These are phyloP conservation scores for Albula glossodonta DNA, from an alignment of 2,113 vertebrate species.

Conservation along the genomic window DNA sequence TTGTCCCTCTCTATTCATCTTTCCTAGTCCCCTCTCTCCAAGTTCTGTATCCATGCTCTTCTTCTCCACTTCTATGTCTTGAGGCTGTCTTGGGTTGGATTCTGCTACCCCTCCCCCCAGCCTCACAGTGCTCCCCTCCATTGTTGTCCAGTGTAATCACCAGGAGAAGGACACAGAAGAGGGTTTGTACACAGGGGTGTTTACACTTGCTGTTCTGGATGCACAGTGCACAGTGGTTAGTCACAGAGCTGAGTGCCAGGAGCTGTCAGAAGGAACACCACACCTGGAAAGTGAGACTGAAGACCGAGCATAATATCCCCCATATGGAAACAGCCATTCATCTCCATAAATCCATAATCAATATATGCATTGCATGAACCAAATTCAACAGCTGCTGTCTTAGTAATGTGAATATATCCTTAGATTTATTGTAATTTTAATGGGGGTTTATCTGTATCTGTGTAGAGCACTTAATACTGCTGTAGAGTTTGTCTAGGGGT, in stretches of 20 bases:
- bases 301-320: not conserved
- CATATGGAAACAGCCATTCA: not conserved
- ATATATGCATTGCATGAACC: not conserved
- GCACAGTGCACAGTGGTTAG: not conserved
- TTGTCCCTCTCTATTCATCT: not conserved
- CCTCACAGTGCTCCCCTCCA: not conserved
- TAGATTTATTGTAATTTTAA: not conserved
- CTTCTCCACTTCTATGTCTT: not conserved
- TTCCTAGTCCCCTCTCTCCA: not conserved
- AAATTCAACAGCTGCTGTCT: not conserved
- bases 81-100: slow-evolving; percentile 5
- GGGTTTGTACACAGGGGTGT: not conserved
- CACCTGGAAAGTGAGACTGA: not conserved
- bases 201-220: not conserved
- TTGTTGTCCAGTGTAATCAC: not conserved
- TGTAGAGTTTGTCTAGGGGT: not conserved
- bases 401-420: not conserved
- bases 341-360: not conserved
- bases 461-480: not conserved
- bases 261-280: not conserved
- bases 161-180: not conserved
- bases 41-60: not conserved
- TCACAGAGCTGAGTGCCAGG: not conserved
- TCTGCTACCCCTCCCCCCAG: slow-evolving; percentile 15
- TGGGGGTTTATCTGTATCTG: not conserved